Conservation (phyloP, 1,140 invertebrate species). For the Ostrea denselamellosa region DNA sequence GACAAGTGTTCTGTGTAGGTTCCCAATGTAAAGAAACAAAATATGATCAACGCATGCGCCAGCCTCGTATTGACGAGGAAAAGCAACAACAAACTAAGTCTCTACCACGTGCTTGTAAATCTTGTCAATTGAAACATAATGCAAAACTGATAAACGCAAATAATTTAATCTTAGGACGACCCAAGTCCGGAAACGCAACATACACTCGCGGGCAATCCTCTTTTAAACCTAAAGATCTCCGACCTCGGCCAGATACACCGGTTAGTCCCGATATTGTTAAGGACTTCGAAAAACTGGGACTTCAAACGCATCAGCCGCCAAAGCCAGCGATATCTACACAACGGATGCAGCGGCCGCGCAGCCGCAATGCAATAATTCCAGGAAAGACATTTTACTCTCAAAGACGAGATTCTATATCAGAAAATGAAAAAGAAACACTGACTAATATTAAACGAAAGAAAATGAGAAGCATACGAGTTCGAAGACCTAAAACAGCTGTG, state of each 20-base stretch:
- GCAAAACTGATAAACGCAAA: constrained; percentile 73
- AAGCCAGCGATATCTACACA: constrained; percentile 57
- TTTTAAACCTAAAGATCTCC: constrained; percentile 62
- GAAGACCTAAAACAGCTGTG: constrained; percentile 55
- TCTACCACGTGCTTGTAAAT: constrained; percentile 64
- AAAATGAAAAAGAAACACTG: constrained; percentile 54
- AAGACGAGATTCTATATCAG: constrained; percentile 69
- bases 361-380: constrained; percentile 65
- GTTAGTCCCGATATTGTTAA: constrained; percentile 55
- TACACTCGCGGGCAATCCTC: constrained; percentile 66
- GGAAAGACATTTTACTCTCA: constrained; percentile 73
- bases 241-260: constrained; percentile 55
- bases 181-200: constrained; percentile 68
- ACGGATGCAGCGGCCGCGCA: constrained; percentile 58
- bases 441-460: constrained; percentile 53
- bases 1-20: constrained; percentile 67
- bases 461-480: constrained; percentile 47
- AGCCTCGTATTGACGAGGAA: constrained; percentile 58
- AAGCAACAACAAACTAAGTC: constrained; percentile 48
- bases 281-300: constrained; percentile 70
- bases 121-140: constrained; percentile 68
- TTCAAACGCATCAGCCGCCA: constrained; percentile 58
- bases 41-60: constrained; percentile 72
- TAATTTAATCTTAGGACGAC: constrained; percentile 67
- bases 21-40: constrained; percentile 64